A percentile compares a stretch with the other conserved stretches of the same genome.
phyloP scores from a whole-genome alignment of 1,140 invertebrate species.

The Drosophila arawakana region DNA sequence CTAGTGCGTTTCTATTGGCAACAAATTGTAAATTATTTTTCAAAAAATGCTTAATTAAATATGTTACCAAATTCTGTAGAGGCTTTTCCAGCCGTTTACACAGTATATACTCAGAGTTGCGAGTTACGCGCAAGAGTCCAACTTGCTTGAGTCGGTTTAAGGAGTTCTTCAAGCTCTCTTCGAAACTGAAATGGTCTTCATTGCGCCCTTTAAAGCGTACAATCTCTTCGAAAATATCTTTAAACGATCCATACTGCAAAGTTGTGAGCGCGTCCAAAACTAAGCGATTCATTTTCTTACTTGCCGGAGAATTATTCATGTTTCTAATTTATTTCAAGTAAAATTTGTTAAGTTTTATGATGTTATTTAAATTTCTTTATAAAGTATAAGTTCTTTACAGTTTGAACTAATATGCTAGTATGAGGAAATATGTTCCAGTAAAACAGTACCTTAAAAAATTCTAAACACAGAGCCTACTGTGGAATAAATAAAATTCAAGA shows the following conservation, averaged over 20 bases:
- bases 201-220: neutral
- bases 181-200: neutral
- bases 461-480: neutral
- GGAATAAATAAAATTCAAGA: neutral
- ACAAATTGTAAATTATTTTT: neutral
- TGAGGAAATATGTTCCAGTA: neutral
- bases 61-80: neutral
- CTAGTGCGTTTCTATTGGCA: neutral
- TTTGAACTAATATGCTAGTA: neutral
- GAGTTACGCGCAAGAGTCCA: neutral
- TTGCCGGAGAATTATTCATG: neutral
- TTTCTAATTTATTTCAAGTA: neutral
- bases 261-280: neutral
- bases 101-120: neutral
- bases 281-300: neutral
- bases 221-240: neutral
- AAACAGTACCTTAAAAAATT: neutral
- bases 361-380: neutral
- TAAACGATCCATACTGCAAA: neutral
- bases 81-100: neutral
- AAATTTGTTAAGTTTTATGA: neutral
- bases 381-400: neutral
- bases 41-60: neutral
- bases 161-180: neutral
- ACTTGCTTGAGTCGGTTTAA: neutral